Evolutionary conservation across 2,888 invertebrate species (phyloP), one percentile per base, ranked within the genome.

Genomic region (Monochamus alternatus): DNA sequence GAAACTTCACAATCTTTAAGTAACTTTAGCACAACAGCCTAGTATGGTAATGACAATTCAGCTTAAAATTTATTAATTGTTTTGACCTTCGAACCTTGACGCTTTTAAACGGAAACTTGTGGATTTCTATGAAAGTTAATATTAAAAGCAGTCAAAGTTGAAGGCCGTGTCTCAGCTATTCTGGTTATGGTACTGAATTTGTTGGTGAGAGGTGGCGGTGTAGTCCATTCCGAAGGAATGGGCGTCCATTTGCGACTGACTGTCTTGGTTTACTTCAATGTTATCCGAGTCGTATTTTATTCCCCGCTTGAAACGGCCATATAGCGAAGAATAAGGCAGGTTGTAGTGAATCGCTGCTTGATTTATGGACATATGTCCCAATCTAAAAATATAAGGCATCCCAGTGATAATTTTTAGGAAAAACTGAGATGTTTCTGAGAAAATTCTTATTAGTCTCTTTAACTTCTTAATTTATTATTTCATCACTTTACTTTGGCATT

Each of bases 311-410:
- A 96, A 96, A 75, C 97, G 92, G 0, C 96, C 96, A 86, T 97
- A 97, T 43, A 97, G 90, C 4, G 97, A 97, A 12, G 96, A 96
- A 87, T 97, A 97, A 55, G 97, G 97, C 86, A 97, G 90, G 89
- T 97, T 97, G 89, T 94, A 97, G 87, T 97, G 96, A 83, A 97
- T 97, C 70, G 96, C 96, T 68, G 97, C 97, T 89, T 97, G 97
- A 89, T 97, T 97, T 85, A 97, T 97, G 78, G 96, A 96, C 96
- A 97, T 96, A 87, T 96, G 96, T 43, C 97, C 97, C 81, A 96
- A 91, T 85, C 96, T 96, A 86, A 62, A 89, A 88, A 73, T 14
- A 75, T 75, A 74, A 14, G 31, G 55, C 7, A 38, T 62, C 14
- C 38, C 38, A 3, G 5, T 38, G 38, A 38, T 38, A 5, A 3